Base-by-base conservation (phyloP, 2,113 vertebrate genomes). In the Stercorarius parasiticus region DNA sequence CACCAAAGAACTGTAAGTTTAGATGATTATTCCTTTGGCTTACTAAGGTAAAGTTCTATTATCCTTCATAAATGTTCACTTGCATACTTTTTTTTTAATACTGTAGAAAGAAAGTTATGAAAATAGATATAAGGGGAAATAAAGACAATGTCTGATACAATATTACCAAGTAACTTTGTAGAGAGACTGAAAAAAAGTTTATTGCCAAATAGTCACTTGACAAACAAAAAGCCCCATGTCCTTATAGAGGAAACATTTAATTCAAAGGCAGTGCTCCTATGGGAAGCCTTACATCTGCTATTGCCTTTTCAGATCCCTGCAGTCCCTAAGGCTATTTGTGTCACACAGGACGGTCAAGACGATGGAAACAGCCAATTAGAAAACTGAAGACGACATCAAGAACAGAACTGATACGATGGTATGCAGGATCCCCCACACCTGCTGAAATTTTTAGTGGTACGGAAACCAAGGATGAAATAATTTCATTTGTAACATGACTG, bases 391-490 rank as follows among this genome's bases (percentile, higher is more conserved):
- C 30, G 62, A 29, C 55, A 73, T 47, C 67, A 62, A 58, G 38
- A 36, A 42, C 8, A 83, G 58, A 45, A 82, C 32, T 2, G 0
- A 70, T 53, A 22, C 0, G 9, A 62, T 3, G 7, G 27, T 1
- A 30, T 4, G 6, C 17, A 23, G 2, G 12, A 77, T n/a, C 38
- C 23, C 15, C 62, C 15, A 22, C 11, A 15, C 3, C 1, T 12
- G 34, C 13, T 22, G 13, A 49, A 76, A 6, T 6, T 26, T 36
- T 53, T 3, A 55, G 9, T 2, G 53, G 15, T 32, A 55, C 0
- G 1, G 69, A 90, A 86, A 14, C 0, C 21, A 53, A 72, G 32
- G 17, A 38, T 45, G 9, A 74, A 72, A 43, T 59, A 20, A 82
- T 58, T 78, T 25, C 2, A 27, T 45, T 78, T 95, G 50, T 70